Evolutionary conservation across 2,797 vertebrate species (phyloP).

Genomic region (Sciurus vulgaris): DNA sequence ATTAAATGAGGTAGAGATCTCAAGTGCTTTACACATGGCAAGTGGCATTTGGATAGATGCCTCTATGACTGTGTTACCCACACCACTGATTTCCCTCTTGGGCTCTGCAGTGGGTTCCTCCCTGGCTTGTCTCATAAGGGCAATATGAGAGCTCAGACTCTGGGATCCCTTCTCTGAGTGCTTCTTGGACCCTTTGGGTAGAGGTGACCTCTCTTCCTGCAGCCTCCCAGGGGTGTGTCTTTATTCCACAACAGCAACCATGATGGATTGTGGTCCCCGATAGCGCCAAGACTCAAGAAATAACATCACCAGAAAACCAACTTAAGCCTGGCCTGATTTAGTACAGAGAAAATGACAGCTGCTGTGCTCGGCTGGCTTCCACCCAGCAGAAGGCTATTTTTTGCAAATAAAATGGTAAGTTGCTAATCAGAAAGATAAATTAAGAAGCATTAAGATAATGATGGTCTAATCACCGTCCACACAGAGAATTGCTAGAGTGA

Average conservation of each 20-base stretch:
- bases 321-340: constrained; percentile 83
- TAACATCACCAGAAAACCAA: constrained; percentile 80
- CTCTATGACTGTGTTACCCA: not conserved
- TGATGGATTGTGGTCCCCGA: constrained; percentile 56
- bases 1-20: not conserved
- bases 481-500: constrained; percentile 84
- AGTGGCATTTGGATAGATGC: not conserved
- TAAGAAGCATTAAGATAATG: constrained; percentile 87
- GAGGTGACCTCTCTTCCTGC: constrained; percentile 64
- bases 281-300: constrained; percentile 77
- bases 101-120: not conserved
- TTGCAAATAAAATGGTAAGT: constrained; percentile 87
- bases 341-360: constrained; percentile 83
- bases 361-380: constrained; percentile 83
- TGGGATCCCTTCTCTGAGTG: not conserved
- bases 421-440: constrained; percentile 87
- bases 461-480: constrained; percentile 86
- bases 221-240: not conserved
- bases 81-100: not conserved
- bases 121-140: not conserved
- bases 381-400: constrained; percentile 86
- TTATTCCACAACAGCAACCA: constrained; percentile 22
- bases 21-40: not conserved
- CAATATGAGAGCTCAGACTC: not conserved
- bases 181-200: not conserved